Evolutionary conservation across 1,140 invertebrate genomes (phyloP), one percentile per base, ranked within the genome.

Genomic region (Elymnias hypermnestra): DNA sequence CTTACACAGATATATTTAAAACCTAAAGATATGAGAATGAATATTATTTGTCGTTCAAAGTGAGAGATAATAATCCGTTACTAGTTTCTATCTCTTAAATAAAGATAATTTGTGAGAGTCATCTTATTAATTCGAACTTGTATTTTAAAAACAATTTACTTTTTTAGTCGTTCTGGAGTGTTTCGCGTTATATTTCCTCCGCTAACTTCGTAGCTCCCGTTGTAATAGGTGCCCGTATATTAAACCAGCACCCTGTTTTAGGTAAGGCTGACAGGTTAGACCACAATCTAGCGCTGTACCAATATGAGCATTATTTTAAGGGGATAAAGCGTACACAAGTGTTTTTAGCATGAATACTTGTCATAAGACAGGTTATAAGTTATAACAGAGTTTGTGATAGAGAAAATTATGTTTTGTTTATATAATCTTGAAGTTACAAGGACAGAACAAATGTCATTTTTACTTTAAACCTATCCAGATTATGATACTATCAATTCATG

Each of bases 191-290:
- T 0, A 12, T 12, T 2, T 29, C 26, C 4, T 4, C 14, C 29
- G 29, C 31, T 33, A 17, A 1, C 1, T 33, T 17, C 31, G 14
- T 17, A 17, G 15, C 31, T 15, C n/a, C 31, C 7, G 3, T n/a
- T 15, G 50, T 63, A 63, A 63, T 63, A 54, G 60, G 52, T 63
- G 45, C 38, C 52, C 56, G 58, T 63, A 58, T 58, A 55, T 63
- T 55, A 63, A 45, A 33, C 44, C 46, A 38, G 53, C 50, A 55
- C 56, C 46, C 59, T 63, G 52, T 43, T 50, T 44, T 46, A 53
- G 49, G 45, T 43, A 43, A 42, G 39, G 31, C 31, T 50, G 47
- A 43, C 47, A 42, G 39, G 39, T 50, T 43, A 43, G 15, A 50
- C 39, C 38, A 15, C 21, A 42, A 21, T 36, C 15, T 9, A 21